Evolutionary conservation across 2,888 invertebrate species (phyloP).

Genomic region (Emmelina monodactyla): DNA sequence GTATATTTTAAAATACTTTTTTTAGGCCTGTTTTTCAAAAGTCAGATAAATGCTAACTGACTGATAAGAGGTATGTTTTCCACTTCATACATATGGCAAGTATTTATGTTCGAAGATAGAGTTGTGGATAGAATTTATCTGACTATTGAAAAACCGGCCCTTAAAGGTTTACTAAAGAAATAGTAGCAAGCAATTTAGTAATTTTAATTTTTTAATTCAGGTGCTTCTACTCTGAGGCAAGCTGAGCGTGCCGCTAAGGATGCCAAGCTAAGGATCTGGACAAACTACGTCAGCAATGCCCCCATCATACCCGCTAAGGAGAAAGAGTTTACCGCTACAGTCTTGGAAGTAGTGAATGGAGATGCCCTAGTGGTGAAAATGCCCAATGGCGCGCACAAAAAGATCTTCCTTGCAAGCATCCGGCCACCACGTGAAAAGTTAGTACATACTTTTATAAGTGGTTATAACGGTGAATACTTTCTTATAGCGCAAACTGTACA

Average conservation of each 20-base stretch:
- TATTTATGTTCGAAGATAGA: too few relatives aligned
- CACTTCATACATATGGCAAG: too few relatives aligned
- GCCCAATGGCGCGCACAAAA: conserved; percentile 79
- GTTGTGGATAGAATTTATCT: too few relatives aligned
- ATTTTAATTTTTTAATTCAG: conserved; percentile 24
- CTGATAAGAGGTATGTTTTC: too few relatives aligned
- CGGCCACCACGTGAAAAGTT: conserved; percentile 86
- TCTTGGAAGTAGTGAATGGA: conserved; percentile 92
- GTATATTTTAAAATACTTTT: background rate
- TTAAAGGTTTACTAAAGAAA: too few relatives aligned
- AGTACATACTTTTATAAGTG: too few relatives aligned
- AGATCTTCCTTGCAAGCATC: conserved; percentile 95
- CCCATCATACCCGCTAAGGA: conserved; percentile 79
- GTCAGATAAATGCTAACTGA: too few relatives aligned
- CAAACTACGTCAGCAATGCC: conserved; percentile 82
- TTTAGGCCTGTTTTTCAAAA: too few relatives aligned
- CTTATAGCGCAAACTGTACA: too few relatives aligned
- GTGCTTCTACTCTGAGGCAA: conserved; percentile 81
- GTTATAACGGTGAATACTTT: too few relatives aligned
- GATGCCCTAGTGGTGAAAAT: conserved; percentile 91
- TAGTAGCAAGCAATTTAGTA: too few relatives aligned
- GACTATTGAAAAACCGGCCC: too few relatives aligned
- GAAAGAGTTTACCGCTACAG: conserved; percentile 82
- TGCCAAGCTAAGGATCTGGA: conserved; percentile 87
- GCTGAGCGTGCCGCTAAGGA: conserved; percentile 92